phyloP scores from a whole-genome alignment of 1,140 invertebrate species.

The Eulimnadia texana region DNA sequence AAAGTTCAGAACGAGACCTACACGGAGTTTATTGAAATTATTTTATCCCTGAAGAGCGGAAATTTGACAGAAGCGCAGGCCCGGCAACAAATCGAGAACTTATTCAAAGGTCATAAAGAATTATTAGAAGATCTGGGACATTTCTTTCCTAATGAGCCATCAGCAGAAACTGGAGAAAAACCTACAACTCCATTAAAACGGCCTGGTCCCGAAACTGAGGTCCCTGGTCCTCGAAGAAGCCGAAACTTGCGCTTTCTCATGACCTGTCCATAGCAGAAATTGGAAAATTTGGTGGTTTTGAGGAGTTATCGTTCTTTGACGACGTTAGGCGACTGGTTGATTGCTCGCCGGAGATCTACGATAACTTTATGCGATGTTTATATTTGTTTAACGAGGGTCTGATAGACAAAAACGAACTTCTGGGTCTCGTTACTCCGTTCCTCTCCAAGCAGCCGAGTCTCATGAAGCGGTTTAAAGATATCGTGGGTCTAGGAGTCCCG shows the following conservation, averaged over 20 bases:
- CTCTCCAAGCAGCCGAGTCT: slow-evolving; percentile 74
- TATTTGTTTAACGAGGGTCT: slow-evolving; percentile 27
- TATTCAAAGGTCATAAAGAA: too few species aligned
- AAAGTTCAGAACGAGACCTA: background rate
- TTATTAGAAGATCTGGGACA: too few species aligned
- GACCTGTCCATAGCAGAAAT: slow-evolving; percentile 75
- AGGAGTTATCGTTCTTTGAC: slow-evolving; percentile 92
- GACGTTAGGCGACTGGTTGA: slow-evolving; percentile 55
- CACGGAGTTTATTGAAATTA: background rate
- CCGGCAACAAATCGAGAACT: too few species aligned
- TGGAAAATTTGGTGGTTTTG: slow-evolving; percentile 73
- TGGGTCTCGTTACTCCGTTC: slow-evolving; percentile 74
- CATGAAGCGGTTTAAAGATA: slow-evolving; percentile 83
- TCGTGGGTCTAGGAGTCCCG: slow-evolving; percentile 49
- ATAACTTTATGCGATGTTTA: background rate
- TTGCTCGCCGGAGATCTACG: background rate
- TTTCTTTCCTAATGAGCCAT: too few species aligned
- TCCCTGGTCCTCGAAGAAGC: background rate
- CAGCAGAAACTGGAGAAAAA: too few species aligned
- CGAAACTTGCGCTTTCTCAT: background rate
- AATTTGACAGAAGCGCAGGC: too few species aligned
- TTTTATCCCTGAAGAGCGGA: background rate
- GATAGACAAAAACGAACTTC: slow-evolving; percentile 70
- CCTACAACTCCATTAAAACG: too few species aligned
- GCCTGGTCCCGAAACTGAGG: too few species aligned